phyloP scores from a whole-genome alignment of 2,888 invertebrate genomes.

The Sarcophaga rosellei region DNA sequence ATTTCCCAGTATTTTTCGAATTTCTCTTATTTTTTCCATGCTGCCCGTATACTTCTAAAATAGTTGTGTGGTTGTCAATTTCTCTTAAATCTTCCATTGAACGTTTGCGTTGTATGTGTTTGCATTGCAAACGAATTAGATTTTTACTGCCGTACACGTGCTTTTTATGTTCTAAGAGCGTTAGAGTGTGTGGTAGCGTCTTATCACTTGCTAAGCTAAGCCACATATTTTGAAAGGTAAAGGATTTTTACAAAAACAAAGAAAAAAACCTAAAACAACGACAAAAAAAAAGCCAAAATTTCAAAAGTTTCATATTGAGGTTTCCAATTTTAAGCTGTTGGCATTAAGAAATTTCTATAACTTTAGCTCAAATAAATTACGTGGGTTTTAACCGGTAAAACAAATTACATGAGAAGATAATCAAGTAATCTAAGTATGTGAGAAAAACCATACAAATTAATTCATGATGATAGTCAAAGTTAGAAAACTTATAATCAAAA shows the following conservation, averaged over 20 bases:
- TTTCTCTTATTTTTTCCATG: neutral
- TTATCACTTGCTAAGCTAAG: constrained; percentile 47
- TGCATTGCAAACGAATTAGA: constrained; percentile 56
- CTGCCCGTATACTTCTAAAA: neutral
- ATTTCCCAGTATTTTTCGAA: constrained; percentile 18
- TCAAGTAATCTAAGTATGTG: no score
- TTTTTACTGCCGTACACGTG: constrained; percentile 60
- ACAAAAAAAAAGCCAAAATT: neutral
- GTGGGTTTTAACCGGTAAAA: neutral
- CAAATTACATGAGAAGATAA: neutral
- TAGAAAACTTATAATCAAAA: no score
- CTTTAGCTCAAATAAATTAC: constrained; percentile 23
- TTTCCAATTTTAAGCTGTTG: neutral
- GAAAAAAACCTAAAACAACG: neutral
- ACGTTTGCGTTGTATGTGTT: constrained; percentile 57
- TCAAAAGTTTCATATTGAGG: neutral
- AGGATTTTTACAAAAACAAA: neutral
- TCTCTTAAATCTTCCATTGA: constrained; percentile 32
- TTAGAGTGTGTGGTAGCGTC: constrained; percentile 42
- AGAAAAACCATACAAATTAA: no score
- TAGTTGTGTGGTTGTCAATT: neutral
- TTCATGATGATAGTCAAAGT: no score
- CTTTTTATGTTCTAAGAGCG: constrained; percentile 51
- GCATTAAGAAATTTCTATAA: constrained; percentile 2
- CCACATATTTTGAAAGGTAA: constrained; percentile 21